phyloP scores from a whole-genome alignment of 2,888 invertebrate genomes.

The Harpalus rufipes region DNA sequence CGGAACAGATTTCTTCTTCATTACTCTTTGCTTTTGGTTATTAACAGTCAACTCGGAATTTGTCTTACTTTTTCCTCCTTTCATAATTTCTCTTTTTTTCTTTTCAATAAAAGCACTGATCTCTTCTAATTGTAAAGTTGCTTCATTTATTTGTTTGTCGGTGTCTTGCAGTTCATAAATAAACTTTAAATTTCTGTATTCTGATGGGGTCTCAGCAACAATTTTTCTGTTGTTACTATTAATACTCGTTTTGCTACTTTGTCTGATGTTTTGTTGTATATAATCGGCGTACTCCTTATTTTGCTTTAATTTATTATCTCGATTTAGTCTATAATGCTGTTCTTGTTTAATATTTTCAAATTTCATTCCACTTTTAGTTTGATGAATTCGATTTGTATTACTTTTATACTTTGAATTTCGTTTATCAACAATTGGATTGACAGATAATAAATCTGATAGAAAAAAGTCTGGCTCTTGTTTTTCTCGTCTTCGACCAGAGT shows the following conservation, averaged over 20 bases:
- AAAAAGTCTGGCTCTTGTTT: slow-evolving; percentile 29
- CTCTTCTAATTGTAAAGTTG: slow-evolving; percentile 13
- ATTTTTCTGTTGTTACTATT: neutral
- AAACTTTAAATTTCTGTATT: slow-evolving; percentile 23
- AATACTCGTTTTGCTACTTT: neutral
- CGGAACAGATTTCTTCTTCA: neutral
- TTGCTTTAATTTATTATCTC: slow-evolving; percentile 55
- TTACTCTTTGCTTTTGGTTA: neutral
- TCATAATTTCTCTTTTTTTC: slow-evolving; percentile 20
- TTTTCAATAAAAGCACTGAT: slow-evolving; percentile 45
- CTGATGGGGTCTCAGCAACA: neutral
- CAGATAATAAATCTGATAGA: slow-evolving; percentile 56
- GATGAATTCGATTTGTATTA: neutral
- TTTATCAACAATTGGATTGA: slow-evolving; percentile 52
- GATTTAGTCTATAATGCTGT: slow-evolving; percentile 49
- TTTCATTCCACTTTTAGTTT: slow-evolving; percentile 30
- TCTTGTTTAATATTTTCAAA: slow-evolving; percentile 61
- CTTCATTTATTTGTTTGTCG: neutral
- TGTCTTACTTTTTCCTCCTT: neutral
- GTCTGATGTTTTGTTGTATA: neutral
- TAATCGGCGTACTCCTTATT: slow-evolving; percentile 49
- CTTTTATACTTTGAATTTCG: slow-evolving; percentile 36
- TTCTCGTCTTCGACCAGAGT: neutral
- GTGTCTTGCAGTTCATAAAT: slow-evolving; percentile 28
- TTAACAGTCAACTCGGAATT: neutral